phyloP scores from a whole-genome alignment of 2,797 vertebrate species.

The Picus viridis region DNA sequence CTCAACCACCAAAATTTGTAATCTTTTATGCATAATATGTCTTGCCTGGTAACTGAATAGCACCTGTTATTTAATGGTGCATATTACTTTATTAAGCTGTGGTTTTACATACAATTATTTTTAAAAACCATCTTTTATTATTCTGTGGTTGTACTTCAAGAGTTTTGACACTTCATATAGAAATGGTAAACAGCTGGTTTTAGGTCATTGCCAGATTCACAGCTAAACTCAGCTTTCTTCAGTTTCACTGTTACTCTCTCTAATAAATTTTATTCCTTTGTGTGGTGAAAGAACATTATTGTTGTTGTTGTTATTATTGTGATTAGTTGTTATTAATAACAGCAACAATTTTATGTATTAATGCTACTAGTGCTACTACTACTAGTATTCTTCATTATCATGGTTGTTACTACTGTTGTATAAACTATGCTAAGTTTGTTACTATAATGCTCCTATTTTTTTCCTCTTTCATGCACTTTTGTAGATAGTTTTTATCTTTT shows the following conservation, averaged over 20 bases:
- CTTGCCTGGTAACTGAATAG: neutral
- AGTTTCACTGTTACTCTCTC: neutral
- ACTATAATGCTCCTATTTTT: neutral
- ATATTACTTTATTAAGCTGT: neutral
- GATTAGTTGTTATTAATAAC: no score
- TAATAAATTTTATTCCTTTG: neutral
- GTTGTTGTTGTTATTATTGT: no score
- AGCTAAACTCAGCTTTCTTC: neutral
- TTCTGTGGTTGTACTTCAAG: neutral
- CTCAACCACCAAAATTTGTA: neutral
- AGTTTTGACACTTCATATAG: neutral
- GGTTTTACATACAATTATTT: neutral
- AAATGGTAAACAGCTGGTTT: neutral
- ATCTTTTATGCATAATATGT: neutral
- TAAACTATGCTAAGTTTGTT: neutral
- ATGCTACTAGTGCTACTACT: neutral
- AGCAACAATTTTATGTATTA: neutral
- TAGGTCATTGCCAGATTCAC: neutral
- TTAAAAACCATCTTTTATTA: neutral
- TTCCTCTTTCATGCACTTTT: neutral
- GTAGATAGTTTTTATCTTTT: neutral
- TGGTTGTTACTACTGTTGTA: neutral
- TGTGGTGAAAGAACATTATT: neutral
- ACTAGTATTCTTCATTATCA: neutral
- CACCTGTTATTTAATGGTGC: neutral